These are phyloP conservation scores for Trissolcus japonicus DNA, from an alignment of 2,888 invertebrate genomes.

Conservation along the genomic window DNA sequence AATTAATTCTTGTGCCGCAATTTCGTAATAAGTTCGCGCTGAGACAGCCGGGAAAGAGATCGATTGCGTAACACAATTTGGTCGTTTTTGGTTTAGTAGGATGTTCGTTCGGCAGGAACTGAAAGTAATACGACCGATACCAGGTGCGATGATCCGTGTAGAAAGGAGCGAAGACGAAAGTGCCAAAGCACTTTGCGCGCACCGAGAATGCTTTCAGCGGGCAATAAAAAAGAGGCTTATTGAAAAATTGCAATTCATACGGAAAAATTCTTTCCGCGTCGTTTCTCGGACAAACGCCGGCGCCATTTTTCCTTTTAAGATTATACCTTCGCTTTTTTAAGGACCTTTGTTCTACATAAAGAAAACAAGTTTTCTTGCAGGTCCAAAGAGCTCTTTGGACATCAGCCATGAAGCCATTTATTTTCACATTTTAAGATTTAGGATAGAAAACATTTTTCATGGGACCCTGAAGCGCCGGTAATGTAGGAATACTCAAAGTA, in stretches of 20 bases:
- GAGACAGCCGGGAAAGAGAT: slow-evolving; percentile 24
- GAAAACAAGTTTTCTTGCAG: too few species aligned
- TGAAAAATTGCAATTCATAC: slow-evolving; percentile 57
- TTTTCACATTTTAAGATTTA: too few species aligned
- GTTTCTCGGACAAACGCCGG: slow-evolving; percentile 29
- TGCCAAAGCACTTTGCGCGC: slow-evolving; percentile 48
- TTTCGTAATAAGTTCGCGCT: slow-evolving; percentile 28
- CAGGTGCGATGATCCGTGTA: slow-evolving; percentile 57
- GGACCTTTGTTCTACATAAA: background rate
- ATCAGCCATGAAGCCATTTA: too few species aligned
- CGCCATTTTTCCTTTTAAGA: slow-evolving; percentile 8
- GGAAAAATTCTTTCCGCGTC: slow-evolving; percentile 48
- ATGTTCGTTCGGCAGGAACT: slow-evolving; percentile 54
- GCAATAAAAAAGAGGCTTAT: slow-evolving; percentile 56
- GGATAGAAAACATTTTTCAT: too few species aligned
- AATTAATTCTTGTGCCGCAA: slow-evolving; percentile 27
- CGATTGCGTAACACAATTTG: slow-evolving; percentile 57
- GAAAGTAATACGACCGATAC: slow-evolving; percentile 56
- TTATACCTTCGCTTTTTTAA: background rate
- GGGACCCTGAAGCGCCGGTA: too few species aligned
- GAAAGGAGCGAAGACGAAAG: slow-evolving; percentile 55
- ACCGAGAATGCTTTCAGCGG: slow-evolving; percentile 38
- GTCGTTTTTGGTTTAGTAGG: slow-evolving; percentile 52
- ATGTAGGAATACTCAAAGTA: too few species aligned
- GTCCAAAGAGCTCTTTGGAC: too few species aligned